phyloP scores from a whole-genome alignment of 2,113 vertebrate species.

The Apodemus sylvaticus region DNA sequence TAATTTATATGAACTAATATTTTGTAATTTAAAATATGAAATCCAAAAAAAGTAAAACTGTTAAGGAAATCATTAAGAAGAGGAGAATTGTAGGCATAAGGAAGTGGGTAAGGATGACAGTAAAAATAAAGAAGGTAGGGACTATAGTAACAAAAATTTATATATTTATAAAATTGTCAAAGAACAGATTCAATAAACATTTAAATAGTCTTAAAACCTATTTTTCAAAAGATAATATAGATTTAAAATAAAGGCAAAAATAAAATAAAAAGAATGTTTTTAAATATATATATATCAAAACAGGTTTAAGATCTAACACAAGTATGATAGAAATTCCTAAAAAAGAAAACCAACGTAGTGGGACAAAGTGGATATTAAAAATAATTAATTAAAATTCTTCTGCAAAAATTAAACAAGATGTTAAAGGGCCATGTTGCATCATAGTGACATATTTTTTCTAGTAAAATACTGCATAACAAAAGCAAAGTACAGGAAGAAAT shows the following conservation, averaged over 20 bases:
- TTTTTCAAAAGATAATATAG: not conserved
- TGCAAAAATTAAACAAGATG: not conserved
- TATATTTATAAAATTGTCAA: not conserved
- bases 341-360: not conserved
- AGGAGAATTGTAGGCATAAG: not conserved
- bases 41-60: not conserved
- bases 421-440: constrained; percentile 21
- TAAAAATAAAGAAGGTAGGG: not conserved
- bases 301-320: not conserved
- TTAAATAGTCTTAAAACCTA: not conserved
- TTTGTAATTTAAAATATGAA: not conserved
- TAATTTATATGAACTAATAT: not conserved
- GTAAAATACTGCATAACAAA: not conserved
- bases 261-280: not conserved
- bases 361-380: constrained; percentile 36
- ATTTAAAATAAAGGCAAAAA: not conserved
- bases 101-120: not conserved
- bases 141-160: not conserved
- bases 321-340: not conserved
- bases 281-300: not conserved
- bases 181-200: not conserved
- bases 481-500: not conserved
- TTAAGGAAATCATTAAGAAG: not conserved
- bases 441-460: not conserved
- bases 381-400: constrained; percentile 9